Conservation (phyloP, 1,140 invertebrate genomes). For the Chlorops oryzae region DNA sequence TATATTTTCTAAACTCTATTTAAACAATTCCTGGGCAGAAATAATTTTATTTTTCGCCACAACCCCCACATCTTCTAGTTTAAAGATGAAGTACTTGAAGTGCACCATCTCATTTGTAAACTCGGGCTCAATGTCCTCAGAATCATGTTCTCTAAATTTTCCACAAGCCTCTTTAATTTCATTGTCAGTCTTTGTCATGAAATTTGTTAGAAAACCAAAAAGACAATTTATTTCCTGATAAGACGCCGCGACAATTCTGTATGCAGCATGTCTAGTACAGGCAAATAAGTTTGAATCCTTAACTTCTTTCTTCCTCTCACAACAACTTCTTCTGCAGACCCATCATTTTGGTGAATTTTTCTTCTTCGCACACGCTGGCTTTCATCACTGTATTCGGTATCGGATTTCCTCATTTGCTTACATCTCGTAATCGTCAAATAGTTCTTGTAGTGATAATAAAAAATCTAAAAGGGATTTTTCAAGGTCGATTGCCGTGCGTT, state of each 20-base stretch:
- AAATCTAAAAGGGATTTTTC: slow-evolving; percentile 15
- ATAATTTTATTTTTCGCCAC: neutral
- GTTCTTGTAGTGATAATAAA: slow-evolving; percentile 8
- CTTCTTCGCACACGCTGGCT: slow-evolving; percentile 3
- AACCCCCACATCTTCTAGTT: no score
- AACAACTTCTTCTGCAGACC: slow-evolving; percentile 2
- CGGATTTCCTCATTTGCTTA: slow-evolving; percentile 1
- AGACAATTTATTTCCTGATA: no score
- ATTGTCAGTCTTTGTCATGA: neutral
- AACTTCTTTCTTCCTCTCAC: slow-evolving; percentile 7
- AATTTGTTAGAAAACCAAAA: no score
- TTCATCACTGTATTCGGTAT: slow-evolving; percentile 5
- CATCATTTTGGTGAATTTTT: no score
- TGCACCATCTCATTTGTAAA: no score
- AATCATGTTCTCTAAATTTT: no score
- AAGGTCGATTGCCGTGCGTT: slow-evolving; percentile 14
- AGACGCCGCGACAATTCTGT: no score
- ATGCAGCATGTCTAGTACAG: slow-evolving; percentile 4
- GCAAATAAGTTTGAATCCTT: slow-evolving; percentile 5
- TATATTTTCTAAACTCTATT: neutral
- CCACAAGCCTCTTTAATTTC: neutral
- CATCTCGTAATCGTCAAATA: slow-evolving; percentile 13
- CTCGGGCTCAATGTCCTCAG: no score
- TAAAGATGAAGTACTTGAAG: no score
- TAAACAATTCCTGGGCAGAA: neutral